These are phyloP conservation scores for Rhyzopertha dominica DNA, from an alignment of 1,140 invertebrate genomes.

Conservation along the genomic window DNA sequence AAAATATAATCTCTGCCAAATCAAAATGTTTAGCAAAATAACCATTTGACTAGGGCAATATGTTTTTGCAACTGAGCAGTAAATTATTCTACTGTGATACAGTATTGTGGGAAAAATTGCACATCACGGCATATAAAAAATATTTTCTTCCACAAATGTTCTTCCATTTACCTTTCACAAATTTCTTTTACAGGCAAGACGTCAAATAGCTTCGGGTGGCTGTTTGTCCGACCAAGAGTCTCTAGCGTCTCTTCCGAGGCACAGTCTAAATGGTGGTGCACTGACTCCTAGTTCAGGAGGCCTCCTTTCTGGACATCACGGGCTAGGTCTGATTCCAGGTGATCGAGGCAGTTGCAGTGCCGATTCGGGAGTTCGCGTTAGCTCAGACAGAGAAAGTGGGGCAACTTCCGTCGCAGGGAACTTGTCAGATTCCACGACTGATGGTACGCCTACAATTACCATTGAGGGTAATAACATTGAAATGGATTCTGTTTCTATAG, in stretches of 20 bases:
- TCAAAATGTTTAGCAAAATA: too few species aligned
- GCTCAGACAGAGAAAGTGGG: slow-evolving; percentile 71
- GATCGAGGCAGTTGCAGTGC: slow-evolving; percentile 81
- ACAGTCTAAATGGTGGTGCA: slow-evolving; percentile 57
- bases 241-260: slow-evolving; percentile 56
- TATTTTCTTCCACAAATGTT: background rate
- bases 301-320: slow-evolving; percentile 43
- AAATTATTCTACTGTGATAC: too few species aligned
- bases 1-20: too few species aligned
- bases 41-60: too few species aligned
- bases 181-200: slow-evolving; percentile 55
- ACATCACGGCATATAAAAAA: too few species aligned
- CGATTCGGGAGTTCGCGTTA: slow-evolving; percentile 78
- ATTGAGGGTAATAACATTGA: slow-evolving; percentile 56
- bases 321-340: slow-evolving; percentile 53
- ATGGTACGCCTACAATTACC: slow-evolving; percentile 66
- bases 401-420: slow-evolving; percentile 69
- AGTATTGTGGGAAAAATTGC: too few species aligned
- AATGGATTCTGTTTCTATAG: slow-evolving; percentile 67
- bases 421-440: slow-evolving; percentile 71
- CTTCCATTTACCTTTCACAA: slow-evolving; percentile 2
- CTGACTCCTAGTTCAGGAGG: slow-evolving; percentile 59
- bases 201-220: slow-evolving; percentile 63
- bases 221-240: slow-evolving; percentile 70
- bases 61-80: too few species aligned